These are phyloP conservation scores for Protophormia terraenovae DNA, from an alignment of 2,888 invertebrate species.

Conservation along the genomic window DNA sequence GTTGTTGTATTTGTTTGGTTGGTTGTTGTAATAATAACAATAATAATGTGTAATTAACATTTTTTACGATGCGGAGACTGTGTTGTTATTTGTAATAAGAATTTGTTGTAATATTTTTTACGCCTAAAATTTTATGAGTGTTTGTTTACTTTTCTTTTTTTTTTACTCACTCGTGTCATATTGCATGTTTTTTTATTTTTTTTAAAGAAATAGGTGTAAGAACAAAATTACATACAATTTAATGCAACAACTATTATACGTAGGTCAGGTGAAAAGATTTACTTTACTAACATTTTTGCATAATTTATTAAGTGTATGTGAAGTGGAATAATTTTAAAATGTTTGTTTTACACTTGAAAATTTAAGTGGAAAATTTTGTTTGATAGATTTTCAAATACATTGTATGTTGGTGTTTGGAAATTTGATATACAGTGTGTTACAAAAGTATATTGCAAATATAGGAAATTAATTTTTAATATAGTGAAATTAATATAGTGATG, in stretches of 20 bases:
- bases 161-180: neutral
- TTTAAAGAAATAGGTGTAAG: neutral
- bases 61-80: neutral
- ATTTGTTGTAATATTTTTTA: neutral
- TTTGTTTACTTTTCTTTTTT: no score
- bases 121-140: neutral
- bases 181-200: neutral
- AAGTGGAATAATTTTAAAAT: neutral
- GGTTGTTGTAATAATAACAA: neutral
- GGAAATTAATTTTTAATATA: no score
- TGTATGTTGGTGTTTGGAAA: neutral
- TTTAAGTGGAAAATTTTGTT: neutral
- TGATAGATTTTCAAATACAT: neutral
- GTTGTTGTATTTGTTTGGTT: no score
- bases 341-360: neutral
- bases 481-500: no score
- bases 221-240: neutral
- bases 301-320: neutral
- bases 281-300: neutral
- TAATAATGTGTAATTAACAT: constrained; percentile 33
- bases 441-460: neutral
- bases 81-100: neutral
- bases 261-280: constrained; percentile 6
- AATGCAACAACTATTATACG: neutral
- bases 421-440: neutral